Percentiles rank a stretch among this genome's conserved stretches.
phyloP scores from a whole-genome alignment of 2,888 invertebrate genomes.

The Tetramorium bicarinatum region DNA sequence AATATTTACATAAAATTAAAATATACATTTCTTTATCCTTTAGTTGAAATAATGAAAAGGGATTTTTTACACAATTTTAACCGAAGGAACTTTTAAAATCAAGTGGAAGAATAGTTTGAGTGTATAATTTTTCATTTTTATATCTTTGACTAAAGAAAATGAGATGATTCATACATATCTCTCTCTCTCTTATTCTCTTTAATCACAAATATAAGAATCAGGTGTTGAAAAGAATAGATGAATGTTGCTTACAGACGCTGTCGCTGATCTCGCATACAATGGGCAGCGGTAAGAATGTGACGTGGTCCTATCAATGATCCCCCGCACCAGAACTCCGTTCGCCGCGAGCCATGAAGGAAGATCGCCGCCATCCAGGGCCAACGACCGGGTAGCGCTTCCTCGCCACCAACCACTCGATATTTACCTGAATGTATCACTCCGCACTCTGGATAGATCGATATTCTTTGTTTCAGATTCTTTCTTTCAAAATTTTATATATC shows the following conservation, averaged over 20 bases:
- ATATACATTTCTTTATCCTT: neutral
- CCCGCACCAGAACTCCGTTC: conserved; percentile 97
- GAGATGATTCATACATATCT: no score
- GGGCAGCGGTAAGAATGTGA: conserved; percentile 96
- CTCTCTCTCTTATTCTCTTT: no score
- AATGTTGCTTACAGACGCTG: conserved; percentile 92
- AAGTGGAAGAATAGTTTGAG: neutral
- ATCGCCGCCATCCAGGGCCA: conserved; percentile 99
- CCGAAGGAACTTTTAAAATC: neutral
- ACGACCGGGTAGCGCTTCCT: conserved; percentile 93
- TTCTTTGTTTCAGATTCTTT: neutral
- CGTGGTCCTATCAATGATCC: conserved; percentile 94
- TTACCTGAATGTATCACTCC: conserved; percentile 94
- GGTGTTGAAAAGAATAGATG: no score
- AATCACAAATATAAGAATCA: neutral
- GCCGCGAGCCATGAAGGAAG: conserved; percentile 94
- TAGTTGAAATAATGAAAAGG: neutral
- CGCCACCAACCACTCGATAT: conserved; percentile 96
- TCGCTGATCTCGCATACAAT: conserved; percentile 96
- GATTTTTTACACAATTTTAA: neutral
- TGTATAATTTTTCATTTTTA: neutral
- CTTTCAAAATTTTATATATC: neutral
- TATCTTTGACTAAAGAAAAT: neutral
- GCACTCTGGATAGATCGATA: conserved; percentile 88
- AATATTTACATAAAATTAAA: neutral